Percentiles rank a stretch among this genome's conserved stretches.
Evolutionary conservation across 2,113 vertebrate genomes (phyloP).

Genomic region (Typhlomys cinereus): DNA sequence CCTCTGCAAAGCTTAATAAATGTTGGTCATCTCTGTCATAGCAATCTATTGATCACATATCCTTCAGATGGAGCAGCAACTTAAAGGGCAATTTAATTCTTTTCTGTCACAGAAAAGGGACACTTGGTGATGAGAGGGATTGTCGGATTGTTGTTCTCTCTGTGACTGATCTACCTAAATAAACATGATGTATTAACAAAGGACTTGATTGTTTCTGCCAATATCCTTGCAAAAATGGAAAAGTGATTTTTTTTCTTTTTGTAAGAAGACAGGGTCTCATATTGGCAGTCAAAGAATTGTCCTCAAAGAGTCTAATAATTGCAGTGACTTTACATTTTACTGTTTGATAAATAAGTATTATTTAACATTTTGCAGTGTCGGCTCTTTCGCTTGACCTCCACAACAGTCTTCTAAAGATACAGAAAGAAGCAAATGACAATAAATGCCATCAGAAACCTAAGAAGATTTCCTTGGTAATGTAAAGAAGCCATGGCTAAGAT

Average conservation of each 20-base stretch:
- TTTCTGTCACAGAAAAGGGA: neutral
- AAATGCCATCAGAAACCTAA: neutral
- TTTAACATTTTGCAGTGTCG: neutral
- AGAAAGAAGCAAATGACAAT: neutral
- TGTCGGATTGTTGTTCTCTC: neutral
- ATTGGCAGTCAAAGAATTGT: neutral
- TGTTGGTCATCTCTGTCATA: neutral
- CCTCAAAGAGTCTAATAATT: neutral
- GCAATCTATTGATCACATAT: neutral
- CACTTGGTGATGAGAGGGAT: neutral
- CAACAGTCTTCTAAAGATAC: neutral
- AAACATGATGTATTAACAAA: neutral
- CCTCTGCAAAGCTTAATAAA: neutral
- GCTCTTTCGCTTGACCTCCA: neutral
- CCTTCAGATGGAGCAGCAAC: neutral
- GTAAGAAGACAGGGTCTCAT: neutral
- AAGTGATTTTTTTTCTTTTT: neutral
- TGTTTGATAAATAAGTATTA: neutral
- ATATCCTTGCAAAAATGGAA: neutral
- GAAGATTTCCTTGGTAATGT: neutral
- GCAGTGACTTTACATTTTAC: neutral
- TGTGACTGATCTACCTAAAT: slow-evolving; percentile 5
- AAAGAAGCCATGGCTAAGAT: neutral
- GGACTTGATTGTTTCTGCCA: neutral
- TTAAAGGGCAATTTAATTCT: neutral